Base-by-base conservation (phyloP, 2,797 vertebrate species). In the Lophotriccus pileatus region DNA sequence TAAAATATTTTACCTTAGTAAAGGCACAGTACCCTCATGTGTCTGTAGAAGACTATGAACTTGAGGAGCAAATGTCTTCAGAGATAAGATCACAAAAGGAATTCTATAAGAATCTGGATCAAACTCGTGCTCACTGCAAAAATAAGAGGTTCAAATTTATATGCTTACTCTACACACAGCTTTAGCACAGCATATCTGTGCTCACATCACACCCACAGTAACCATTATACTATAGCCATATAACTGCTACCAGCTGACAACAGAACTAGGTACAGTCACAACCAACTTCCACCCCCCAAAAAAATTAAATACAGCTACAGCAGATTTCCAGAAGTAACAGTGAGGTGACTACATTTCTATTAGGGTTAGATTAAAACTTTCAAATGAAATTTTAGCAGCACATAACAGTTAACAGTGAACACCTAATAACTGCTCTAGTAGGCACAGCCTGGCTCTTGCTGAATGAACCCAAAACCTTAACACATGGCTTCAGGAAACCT, bases 51-150 rank as follows among this genome's bases (percentile, higher is more conserved):
- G 98, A 89, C 98, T 98, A 90, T 99, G 99, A 94, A 99, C 98
- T 90, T 99, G 99, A 64, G 99, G 98, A 21, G 99, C 98, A 94
- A 99, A 98, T 0, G 97, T 98, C 97, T 99, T 99, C 97, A 99
- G 97, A 92, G 99, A 99, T 92, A 98, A 98, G 96, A 98, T 96
- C 92, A 99, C 98, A 96, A 99, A 99, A 11, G 99, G 99, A 95
- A 99, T 98, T 98, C 98, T 98, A 6, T 99, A 99, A 50, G 98
- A 98, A 96, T 99, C 99, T 1, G 99, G 99, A 97, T 99, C 99
- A 97, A 99, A 99, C 93, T 99, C 99, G 14, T 98, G 98, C 93
- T 99, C 99, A 84, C 99, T 99, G 87, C 44, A 93, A 85, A 73
- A 96, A 90, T 37, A 89, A 41, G 80, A 96, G 47, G 36, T 44